Percentiles rank a stretch among this genome's conserved stretches.
phyloP scores from a whole-genome alignment of 1,140 invertebrate genomes.

The Brachionus rubens region DNA sequence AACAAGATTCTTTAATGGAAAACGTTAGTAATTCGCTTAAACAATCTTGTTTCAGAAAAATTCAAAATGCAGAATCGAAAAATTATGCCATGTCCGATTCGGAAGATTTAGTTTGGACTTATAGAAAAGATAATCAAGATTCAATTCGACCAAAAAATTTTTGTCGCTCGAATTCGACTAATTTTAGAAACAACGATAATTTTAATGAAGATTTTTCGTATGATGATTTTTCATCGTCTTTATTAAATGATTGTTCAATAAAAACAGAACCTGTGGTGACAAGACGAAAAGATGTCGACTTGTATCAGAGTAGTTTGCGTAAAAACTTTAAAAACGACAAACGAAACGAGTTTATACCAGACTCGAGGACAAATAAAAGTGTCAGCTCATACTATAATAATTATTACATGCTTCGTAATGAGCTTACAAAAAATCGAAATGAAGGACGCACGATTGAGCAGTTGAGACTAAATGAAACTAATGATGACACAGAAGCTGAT shows the following conservation, averaged over 20 bases:
- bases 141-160: neutral
- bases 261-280: neutral
- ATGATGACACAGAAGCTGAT: neutral
- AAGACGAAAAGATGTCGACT: conserved; percentile 13
- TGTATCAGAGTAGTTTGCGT: conserved; percentile 20
- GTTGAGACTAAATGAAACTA: neutral
- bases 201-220: neutral
- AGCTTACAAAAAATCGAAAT: neutral
- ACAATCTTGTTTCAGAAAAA: neutral
- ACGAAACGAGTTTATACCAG: neutral
- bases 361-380: neutral
- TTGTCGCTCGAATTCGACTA: conserved; percentile 4
- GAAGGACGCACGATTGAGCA: neutral
- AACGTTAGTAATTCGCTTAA: too few species aligned
- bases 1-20: neutral
- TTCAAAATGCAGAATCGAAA: too few species aligned
- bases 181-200: neutral
- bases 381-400: conserved; percentile 24
- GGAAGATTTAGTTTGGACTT: neutral
- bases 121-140: neutral
- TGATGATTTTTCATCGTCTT: neutral
- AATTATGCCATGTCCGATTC: conserved; percentile 15
- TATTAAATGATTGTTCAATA: neutral
- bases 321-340: conserved; percentile 6
- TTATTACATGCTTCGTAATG: neutral